These are phyloP conservation scores for Cariama cristata DNA, from an alignment of 2,113 vertebrate species.

Conservation along the genomic window DNA sequence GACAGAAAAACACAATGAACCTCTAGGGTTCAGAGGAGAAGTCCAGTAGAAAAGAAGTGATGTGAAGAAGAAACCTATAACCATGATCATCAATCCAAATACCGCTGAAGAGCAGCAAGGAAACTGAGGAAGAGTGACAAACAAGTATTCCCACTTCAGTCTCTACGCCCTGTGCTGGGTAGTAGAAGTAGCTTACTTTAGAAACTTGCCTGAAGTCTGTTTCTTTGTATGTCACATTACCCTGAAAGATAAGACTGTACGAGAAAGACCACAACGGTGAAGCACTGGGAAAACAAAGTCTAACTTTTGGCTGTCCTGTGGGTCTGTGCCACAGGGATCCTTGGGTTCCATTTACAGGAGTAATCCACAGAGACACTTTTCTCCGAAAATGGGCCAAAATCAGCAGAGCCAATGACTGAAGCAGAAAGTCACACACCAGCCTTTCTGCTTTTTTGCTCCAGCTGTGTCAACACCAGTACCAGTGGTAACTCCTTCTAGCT, in stretches of 20 bases:
- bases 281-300: background rate
- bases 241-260: background rate
- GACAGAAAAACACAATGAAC: background rate
- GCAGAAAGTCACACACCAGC: background rate
- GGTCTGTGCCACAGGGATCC: background rate
- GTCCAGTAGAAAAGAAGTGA: background rate
- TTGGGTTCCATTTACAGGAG: background rate
- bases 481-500: background rate
- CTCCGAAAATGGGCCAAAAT: background rate
- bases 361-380: background rate
- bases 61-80: background rate
- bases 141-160: background rate
- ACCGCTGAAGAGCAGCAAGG: background rate
- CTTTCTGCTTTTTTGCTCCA: background rate
- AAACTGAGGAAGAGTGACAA: background rate
- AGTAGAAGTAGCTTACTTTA: background rate
- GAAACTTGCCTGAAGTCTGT: background rate
- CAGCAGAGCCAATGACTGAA: background rate
- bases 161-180: too few species aligned
- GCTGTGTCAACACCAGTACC: background rate
- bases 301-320: background rate
- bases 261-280: background rate
- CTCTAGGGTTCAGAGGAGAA: background rate
- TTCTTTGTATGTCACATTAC: background rate
- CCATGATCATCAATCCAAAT: background rate